phyloP scores from a whole-genome alignment of 2,888 invertebrate species.

The Drosophila nigricruria region DNA sequence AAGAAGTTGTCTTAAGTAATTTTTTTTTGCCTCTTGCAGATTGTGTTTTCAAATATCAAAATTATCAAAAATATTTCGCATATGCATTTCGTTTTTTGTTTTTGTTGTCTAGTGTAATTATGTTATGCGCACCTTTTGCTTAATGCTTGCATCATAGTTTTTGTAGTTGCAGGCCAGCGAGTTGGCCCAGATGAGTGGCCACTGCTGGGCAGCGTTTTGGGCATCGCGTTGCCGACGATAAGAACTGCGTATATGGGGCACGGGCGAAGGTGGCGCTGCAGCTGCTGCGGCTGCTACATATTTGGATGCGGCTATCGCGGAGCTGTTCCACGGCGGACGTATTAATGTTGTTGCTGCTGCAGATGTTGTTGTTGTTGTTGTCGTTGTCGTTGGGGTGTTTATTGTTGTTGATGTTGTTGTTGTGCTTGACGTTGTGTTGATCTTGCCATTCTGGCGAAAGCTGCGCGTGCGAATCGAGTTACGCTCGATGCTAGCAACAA shows the following conservation, averaged over 20 bases:
- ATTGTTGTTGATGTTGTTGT: constrained; percentile 9
- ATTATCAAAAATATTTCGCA: background rate
- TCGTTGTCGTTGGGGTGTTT: constrained; percentile 1
- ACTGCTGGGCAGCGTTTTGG: constrained; percentile 74
- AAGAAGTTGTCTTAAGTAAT: background rate
- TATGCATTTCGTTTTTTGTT: constrained; percentile 2
- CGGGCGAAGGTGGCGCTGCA: constrained; percentile 60
- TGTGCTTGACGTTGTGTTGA: constrained; percentile 11
- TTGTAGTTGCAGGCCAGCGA: constrained; percentile 82
- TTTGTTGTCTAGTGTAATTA: constrained; percentile 52
- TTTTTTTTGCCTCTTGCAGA: background rate
- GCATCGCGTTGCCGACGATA: constrained; percentile 82
- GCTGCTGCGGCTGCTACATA: constrained; percentile 57
- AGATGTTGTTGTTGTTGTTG: constrained; percentile 8
- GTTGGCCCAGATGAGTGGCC: constrained; percentile 83
- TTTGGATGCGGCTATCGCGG: constrained; percentile 70
- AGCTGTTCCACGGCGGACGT: constrained; percentile 82
- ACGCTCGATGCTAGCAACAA: constrained; percentile 63
- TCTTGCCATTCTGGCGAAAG: constrained; percentile 65
- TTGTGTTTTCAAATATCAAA: background rate
- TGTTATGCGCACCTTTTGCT: constrained; percentile 80
- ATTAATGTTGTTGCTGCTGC: constrained; percentile 32
- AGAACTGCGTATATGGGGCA: constrained; percentile 75
- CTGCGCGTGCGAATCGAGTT: constrained; percentile 70
- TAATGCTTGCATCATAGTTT: constrained; percentile 82